These are phyloP conservation scores for Gymnopithys bicolor DNA, from an alignment of 2,797 vertebrate species.

Conservation along the genomic window DNA sequence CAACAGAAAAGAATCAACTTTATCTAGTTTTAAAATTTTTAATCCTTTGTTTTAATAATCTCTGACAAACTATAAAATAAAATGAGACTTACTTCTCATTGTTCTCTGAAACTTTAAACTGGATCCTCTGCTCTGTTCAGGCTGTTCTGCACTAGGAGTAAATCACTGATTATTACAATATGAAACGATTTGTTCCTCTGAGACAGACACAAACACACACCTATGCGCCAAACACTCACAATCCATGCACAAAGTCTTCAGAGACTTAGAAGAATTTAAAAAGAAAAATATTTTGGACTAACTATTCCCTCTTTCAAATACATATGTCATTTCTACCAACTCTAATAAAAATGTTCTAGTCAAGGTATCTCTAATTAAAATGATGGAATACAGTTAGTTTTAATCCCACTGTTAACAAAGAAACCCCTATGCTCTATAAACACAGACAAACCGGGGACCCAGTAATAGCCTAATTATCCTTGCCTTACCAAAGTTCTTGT, in stretches of 20 bases:
- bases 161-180: not conserved
- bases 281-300: not conserved
- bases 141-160: not conserved
- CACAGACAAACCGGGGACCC: not conserved
- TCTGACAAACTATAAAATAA: not conserved
- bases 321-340: not conserved
- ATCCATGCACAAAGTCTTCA: not conserved
- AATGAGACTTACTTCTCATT: not conserved
- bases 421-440: rapidly evolving
- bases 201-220: not conserved
- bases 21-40: not conserved
- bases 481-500: not conserved
- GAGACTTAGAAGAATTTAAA: not conserved
- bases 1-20: not conserved
- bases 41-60: not conserved
- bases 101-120: not conserved
- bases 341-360: not conserved
- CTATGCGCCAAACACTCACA: not conserved
- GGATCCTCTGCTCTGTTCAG: not conserved
- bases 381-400: not conserved
- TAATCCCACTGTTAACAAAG: not conserved
- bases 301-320: not conserved
- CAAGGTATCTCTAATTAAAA: not conserved
- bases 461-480: not conserved
- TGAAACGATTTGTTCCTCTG: not conserved